Evolutionary conservation across 2,797 vertebrate species (phyloP).

Genomic region (Pangasius larnaudii): DNA sequence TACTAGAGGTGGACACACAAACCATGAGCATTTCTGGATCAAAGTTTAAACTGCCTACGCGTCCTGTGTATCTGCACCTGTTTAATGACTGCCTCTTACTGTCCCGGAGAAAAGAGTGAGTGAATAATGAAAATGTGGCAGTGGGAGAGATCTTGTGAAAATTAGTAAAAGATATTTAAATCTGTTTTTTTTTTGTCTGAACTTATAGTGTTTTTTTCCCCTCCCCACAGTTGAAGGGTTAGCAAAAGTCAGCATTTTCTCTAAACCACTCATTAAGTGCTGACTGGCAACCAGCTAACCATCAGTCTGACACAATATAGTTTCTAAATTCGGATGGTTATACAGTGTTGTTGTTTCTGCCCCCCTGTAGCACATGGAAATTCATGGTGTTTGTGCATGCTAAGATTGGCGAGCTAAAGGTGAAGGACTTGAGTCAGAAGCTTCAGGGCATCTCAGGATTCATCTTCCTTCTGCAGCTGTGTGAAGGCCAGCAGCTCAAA

Average conservation of each 20-base stretch:
- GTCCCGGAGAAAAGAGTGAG: conserved; percentile 90
- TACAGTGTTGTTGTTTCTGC: conserved; percentile 41
- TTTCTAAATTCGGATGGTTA: conserved; percentile 2
- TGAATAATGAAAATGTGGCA: conserved; percentile 37
- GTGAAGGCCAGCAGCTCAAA: conserved; percentile 82
- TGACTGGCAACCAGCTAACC: conserved; percentile 23
- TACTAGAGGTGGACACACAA: conserved; percentile 87
- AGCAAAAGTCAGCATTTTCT: conserved; percentile 20
- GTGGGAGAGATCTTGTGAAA: conserved; percentile 13
- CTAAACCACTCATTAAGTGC: conserved; percentile 15
- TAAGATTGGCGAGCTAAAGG: conserved; percentile 85
- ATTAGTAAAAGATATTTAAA: neutral
- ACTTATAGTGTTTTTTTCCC: conserved; percentile 1
- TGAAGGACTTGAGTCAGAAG: conserved; percentile 89
- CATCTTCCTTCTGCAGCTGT: conserved; percentile 89
- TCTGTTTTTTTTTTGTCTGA: conserved; percentile 3
- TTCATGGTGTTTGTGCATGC: conserved; percentile 89
- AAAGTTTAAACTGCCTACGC: conserved; percentile 86
- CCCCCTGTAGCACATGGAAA: conserved; percentile 80
- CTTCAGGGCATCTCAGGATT: conserved; percentile 87
- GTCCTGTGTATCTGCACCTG: conserved; percentile 87
- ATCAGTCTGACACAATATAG: conserved; percentile 1
- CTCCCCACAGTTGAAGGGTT: conserved; percentile 2
- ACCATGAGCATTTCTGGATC: conserved; percentile 82
- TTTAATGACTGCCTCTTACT: conserved; percentile 91